Percentiles rank a stretch among this genome's conserved stretches.
These are phyloP conservation scores for Eupithecia insigniata DNA, from an alignment of 2,888 invertebrate species.

Conservation along the genomic window DNA sequence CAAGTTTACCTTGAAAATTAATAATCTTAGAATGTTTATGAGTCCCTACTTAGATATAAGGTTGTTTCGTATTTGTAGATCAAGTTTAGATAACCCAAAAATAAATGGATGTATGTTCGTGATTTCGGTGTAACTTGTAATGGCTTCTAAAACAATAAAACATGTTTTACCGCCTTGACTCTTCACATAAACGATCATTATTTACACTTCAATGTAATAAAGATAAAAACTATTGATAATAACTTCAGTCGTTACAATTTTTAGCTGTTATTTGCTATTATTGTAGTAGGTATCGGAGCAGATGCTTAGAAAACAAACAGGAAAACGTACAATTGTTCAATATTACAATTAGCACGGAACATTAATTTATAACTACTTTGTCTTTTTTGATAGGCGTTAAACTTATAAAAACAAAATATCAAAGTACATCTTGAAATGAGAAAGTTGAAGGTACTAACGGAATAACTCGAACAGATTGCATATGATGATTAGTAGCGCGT, in stretches of 20 bases:
- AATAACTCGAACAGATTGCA: not conserved
- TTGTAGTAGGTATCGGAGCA: not conserved
- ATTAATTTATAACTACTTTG: not conserved
- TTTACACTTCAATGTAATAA: constrained; percentile 14
- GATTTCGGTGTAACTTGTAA: constrained; percentile 32
- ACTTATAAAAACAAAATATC: not conserved
- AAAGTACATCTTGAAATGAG: not conserved
- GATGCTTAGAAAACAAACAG: constrained; percentile 10
- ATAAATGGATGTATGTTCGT: constrained; percentile 36
- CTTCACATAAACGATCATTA: constrained; percentile 7
- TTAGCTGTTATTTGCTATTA: not conserved
- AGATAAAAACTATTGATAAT: constrained; percentile 13
- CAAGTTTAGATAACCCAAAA: constrained; percentile 36
- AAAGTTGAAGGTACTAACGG: not conserved
- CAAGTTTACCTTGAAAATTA: constrained; percentile 17
- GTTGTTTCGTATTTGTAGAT: constrained; percentile 38
- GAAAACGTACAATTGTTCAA: not conserved
- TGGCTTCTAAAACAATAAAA: constrained; percentile 28
- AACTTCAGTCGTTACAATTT: not conserved
- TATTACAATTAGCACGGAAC: not conserved
- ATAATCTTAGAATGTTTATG: constrained; percentile 14
- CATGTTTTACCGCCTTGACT: constrained; percentile 23
- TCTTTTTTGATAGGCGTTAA: not conserved
- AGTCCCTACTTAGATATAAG: constrained; percentile 24
- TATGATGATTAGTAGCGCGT: not conserved